Base-by-base conservation (phyloP, 2,888 invertebrate species). In the Seira ritae region DNA sequence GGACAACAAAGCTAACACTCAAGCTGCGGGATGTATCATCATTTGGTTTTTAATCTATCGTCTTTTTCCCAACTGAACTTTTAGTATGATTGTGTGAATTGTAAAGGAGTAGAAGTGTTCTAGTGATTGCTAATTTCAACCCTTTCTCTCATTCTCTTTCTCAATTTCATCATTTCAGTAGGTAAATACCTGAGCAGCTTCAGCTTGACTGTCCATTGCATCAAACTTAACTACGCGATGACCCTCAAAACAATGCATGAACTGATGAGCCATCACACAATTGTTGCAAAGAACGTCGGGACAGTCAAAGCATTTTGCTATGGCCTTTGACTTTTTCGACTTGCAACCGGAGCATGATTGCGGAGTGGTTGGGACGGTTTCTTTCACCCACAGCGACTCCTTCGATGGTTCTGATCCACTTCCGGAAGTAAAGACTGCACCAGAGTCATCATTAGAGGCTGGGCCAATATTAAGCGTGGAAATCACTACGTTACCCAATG, bases 231-330 rank as follows among this genome's bases (percentile, higher is more conserved):
- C 93, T 84, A 98, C 97, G 81, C 97, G 94, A 92, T 98, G 98
- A 86, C 97, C 98, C 91, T 98, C 97, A 91, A 99, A 99, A 91
- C 98, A 98, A 91, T 98, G 98, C 98, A 99, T 98, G 91, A 96
- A 98, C 92, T 98, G 97, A 92, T 99, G 99, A 86, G 98, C 98
- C 95, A 98, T 98, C 90, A 97, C 97, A 94, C 99, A 99, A 91
- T 98, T 97, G 83, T 96, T 95, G 92, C 99, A 99, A 89, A 99
- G 94, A 91, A 96, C 97, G 91, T 97, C 97, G 90, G 96, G 96
- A 92, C 99, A 99, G 91, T 98, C 98, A 90, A 97, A 95, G 92
- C 98, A 98, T 91, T 97, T 96, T 85, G 98, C 98, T 80, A 98
- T 96, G 69, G 98, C 98, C 94, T 95, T 96, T 20, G 96, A 95